These are phyloP conservation scores for Anarhynchus alexandrinus DNA, from an alignment of 2,113 vertebrate genomes.

Conservation along the genomic window DNA sequence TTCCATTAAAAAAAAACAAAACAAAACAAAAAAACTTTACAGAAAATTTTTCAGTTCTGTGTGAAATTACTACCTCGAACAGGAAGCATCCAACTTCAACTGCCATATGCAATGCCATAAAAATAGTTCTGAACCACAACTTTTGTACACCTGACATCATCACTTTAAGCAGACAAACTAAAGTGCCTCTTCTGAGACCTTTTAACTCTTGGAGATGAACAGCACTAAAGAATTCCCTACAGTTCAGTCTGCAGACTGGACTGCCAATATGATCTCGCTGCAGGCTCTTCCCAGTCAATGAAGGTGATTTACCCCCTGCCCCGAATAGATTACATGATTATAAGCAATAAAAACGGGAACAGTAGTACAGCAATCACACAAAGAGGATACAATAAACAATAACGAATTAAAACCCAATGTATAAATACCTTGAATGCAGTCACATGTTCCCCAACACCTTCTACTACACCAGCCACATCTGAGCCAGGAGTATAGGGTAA, in stretches of 20 bases:
- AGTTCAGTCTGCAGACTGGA: rapidly evolving
- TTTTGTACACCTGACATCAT: not conserved
- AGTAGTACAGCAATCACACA: rapidly evolving
- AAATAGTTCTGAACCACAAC: not conserved
- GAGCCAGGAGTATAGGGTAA: conserved; percentile 88
- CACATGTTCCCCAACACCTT: conserved; percentile 78
- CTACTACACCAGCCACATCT: conserved; percentile 84
- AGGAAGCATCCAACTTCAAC: not conserved
- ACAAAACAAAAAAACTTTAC: too few species aligned
- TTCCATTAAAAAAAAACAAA: too few species aligned
- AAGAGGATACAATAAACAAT: rapidly evolving
- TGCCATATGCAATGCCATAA: not conserved
- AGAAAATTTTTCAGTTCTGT: not conserved
- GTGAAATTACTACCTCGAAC: not conserved
- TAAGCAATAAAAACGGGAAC: not conserved
- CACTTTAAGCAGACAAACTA: not conserved
- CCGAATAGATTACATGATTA: rapidly evolving
- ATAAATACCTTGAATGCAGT: conserved; percentile 78
- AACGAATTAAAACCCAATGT: rapidly evolving
- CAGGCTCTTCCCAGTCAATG: rapidly evolving
- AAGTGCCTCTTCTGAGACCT: not conserved
- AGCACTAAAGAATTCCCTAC: too few species aligned
- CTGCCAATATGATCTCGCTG: rapidly evolving
- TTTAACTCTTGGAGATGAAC: too few species aligned
- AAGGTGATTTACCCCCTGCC: too few species aligned